Evolutionary conservation across 1,140 invertebrate species (phyloP), one percentile per base, ranked within the genome.

Genomic region (Heliothis virescens): DNA sequence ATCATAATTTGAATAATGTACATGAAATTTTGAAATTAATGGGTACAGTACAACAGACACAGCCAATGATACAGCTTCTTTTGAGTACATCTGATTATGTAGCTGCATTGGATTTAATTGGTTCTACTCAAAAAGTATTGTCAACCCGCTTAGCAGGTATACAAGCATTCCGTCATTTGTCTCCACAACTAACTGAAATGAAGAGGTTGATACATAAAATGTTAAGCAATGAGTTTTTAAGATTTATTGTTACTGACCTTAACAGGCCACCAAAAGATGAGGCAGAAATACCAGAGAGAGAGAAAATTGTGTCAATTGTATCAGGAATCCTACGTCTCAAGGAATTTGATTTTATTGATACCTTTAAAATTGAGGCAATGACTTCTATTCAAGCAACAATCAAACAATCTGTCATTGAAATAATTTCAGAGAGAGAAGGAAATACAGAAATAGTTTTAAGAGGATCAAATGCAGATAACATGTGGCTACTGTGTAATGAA

Each of bases 51-150:
- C 97, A 99, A 92, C 99, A 99, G 95, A 99, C 99, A 62, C 99
- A 99, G 93, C 98, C 98, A 3, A 99, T 98, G 89, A 98, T 99
- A 87, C 99, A 99, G 91, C 95, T 99, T 57, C 95, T 99, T 12
- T 95, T 99, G 16, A 98, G 98, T 73, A 99, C 98, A 9, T 98
- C 98, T 82, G 99, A 99, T 94, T 99, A 99, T 96, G 98, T 99
- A 48, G 99, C 98, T 41, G 99, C 99, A 1, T 95, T 99, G 55
- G 99, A 99, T 95, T 96, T 99, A 60, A 99, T 99, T 83, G 96
- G 98, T 76, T 99, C 98, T 2, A 99, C 99, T 1, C 98, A 99
- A 95, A 99, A 99, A 95, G 98, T 99, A 79, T 95, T 99, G 13
- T 95, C 96, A 4, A 97, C 98, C 84, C 98, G 99, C 92, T 95